phyloP scores from a whole-genome alignment of 2,797 vertebrate genomes.

The Otus scops region DNA sequence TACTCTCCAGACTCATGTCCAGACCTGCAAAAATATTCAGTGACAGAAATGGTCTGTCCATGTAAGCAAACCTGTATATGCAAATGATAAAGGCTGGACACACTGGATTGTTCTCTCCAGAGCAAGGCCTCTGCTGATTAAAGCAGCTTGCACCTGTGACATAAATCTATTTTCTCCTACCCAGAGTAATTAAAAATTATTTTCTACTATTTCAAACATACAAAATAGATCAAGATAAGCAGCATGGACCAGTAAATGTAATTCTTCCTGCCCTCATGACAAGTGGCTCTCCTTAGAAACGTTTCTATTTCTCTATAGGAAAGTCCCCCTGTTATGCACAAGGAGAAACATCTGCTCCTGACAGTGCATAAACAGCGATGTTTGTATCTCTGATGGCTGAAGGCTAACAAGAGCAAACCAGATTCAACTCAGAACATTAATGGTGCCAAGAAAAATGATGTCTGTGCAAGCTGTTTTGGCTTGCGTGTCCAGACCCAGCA shows the following conservation, averaged over 20 bases:
- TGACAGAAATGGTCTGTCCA: not conserved
- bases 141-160: not conserved
- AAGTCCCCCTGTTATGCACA: not conserved
- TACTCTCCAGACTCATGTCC: not conserved
- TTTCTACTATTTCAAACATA: not conserved
- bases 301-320: not conserved
- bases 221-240: not conserved
- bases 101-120: not conserved
- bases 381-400: not conserved
- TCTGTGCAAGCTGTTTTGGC: not conserved
- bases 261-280: not conserved
- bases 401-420: not conserved
- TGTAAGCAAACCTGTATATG: not conserved
- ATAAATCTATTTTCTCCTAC: not conserved
- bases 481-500: not conserved
- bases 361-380: not conserved
- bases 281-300: not conserved
- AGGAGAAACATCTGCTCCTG: conserved; percentile 26
- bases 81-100: not conserved
- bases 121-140: not conserved
- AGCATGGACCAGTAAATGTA: not conserved
- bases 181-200: not conserved
- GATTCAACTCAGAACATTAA: not conserved
- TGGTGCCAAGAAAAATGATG: not conserved
- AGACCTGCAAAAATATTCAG: not conserved